Evolutionary conservation across 2,888 invertebrate species (phyloP).

Genomic region (Apoderus coryli): DNA sequence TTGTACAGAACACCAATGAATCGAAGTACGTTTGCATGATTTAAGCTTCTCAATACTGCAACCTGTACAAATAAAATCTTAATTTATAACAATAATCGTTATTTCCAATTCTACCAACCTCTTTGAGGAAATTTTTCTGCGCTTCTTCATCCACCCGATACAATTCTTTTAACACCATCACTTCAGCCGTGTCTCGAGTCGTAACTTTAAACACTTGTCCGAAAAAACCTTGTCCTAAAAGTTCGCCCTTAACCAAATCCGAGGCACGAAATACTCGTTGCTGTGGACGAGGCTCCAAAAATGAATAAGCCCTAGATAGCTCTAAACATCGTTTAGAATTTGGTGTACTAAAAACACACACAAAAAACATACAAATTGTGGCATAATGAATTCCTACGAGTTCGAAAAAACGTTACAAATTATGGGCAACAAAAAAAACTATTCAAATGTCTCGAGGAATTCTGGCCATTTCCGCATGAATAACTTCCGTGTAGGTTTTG

Average conservation of each 20-base stretch:
- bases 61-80: slow-evolving; percentile 39
- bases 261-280: slow-evolving; percentile 79
- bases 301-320: slow-evolving; percentile 75
- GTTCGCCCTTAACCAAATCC: slow-evolving; percentile 76
- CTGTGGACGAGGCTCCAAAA: slow-evolving; percentile 51
- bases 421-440: too few species aligned
- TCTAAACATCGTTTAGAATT: slow-evolving; percentile 37
- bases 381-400: background rate
- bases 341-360: slow-evolving; percentile 26
- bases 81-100: slow-evolving; percentile 1
- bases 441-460: too few species aligned
- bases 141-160: slow-evolving; percentile 87
- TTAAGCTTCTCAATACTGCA: slow-evolving; percentile 76
- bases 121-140: slow-evolving; percentile 86
- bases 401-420: too few species aligned
- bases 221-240: slow-evolving; percentile 87
- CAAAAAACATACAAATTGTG: slow-evolving; percentile 2
- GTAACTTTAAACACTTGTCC: slow-evolving; percentile 88
- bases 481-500: too few species aligned
- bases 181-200: slow-evolving; percentile 77
- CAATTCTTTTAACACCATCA: slow-evolving; percentile 91
- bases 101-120: slow-evolving; percentile 35
- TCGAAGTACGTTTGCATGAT: slow-evolving; percentile 79
- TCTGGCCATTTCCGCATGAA: too few species aligned
- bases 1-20: slow-evolving; percentile 90